Conservation (phyloP, 2,888 invertebrate species). For the Leucozona laternaria region DNA sequence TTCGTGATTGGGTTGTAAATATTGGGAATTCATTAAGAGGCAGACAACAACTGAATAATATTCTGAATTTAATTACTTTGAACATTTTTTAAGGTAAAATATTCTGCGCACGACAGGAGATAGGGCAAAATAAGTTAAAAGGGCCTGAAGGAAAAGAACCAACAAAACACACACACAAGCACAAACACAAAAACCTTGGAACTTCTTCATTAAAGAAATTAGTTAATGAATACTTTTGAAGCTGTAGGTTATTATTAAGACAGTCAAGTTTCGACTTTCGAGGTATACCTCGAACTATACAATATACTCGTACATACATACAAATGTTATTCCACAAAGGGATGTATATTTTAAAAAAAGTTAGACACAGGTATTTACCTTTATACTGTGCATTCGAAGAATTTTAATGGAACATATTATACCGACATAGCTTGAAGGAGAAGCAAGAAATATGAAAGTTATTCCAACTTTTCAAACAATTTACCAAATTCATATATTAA, state of each 20-base stretch:
- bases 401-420: neutral
- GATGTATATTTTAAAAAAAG: neutral
- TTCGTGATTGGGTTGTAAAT: slow-evolving; percentile 39
- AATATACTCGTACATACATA: neutral
- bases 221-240: slow-evolving; percentile 11
- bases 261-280: neutral
- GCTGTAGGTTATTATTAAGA: neutral
- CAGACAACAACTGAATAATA: neutral
- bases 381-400: neutral
- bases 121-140: neutral
- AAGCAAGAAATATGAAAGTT: neutral
- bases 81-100: slow-evolving; percentile 1
- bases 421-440: neutral
- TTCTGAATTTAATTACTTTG: slow-evolving; percentile 36
- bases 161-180: neutral
- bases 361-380: neutral
- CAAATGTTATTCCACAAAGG: neutral
- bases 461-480: neutral
- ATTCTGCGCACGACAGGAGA: slow-evolving; percentile 12
- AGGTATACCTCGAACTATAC: neutral
- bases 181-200: neutral
- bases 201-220: slow-evolving; percentile 34
- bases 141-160: neutral
- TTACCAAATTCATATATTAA: neutral
- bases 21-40: slow-evolving; percentile 31